Evolutionary conservation across 2,797 vertebrate genomes (phyloP).

Genomic region (Hyperoplus lanceolatus): DNA sequence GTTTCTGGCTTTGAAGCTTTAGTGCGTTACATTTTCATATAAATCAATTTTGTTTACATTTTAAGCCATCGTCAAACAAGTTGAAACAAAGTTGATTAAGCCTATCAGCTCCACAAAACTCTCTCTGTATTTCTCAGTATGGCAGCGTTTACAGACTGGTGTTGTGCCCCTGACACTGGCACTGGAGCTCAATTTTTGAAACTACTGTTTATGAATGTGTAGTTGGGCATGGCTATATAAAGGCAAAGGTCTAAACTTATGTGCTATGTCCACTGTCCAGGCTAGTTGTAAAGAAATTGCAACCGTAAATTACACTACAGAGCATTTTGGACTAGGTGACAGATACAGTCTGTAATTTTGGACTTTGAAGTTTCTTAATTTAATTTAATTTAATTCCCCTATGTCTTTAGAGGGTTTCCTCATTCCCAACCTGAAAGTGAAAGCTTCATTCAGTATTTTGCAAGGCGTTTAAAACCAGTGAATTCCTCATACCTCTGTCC

Average conservation of each 20-base stretch:
- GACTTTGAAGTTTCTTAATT: background rate
- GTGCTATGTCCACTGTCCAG: background rate
- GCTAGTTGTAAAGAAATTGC: background rate
- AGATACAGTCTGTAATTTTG: background rate
- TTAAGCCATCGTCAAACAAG: too few relatives aligned
- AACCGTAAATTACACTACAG: background rate
- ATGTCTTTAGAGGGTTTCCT: conserved; percentile 17
- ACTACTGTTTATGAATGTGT: background rate
- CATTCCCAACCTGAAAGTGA: conserved; percentile 26
- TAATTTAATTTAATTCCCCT: too few relatives aligned
- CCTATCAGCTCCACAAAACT: too few relatives aligned
- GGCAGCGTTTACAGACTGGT: too few relatives aligned
- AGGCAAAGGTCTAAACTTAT: background rate
- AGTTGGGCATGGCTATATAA: too few relatives aligned
- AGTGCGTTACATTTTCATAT: too few relatives aligned
- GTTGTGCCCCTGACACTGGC: too few relatives aligned
- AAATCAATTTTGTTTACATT: too few relatives aligned
- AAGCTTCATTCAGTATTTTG: conserved; percentile 57
- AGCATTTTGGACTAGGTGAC: background rate
- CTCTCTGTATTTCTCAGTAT: too few relatives aligned
- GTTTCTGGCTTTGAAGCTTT: too few relatives aligned
- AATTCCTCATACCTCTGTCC: conserved; percentile 57
- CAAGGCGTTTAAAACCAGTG: conserved; percentile 44
- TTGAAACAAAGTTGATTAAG: too few relatives aligned
- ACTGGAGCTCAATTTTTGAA: background rate